Conservation (phyloP, 2,888 invertebrate species). For the Lasiommata megera region DNA sequence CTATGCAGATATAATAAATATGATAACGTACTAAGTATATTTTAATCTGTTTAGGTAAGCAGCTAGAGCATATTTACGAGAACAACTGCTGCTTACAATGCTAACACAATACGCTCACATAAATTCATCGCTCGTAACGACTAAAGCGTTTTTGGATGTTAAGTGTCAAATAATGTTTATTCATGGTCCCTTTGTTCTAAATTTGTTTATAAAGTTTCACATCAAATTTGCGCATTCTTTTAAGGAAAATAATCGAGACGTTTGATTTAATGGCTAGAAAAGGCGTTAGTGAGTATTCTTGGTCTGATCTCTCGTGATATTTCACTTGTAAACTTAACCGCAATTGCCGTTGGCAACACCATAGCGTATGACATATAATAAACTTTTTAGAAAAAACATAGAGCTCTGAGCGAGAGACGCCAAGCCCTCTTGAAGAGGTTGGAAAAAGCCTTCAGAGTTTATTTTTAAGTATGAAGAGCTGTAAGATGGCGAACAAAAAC, state of each 20-base stretch:
- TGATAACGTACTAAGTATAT: not conserved
- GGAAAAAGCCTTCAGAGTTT: no score
- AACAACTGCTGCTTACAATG: constrained; percentile 10
- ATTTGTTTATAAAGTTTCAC: not conserved
- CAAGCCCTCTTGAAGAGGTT: no score
- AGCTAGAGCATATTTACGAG: constrained; percentile 6
- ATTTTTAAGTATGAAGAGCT: no score
- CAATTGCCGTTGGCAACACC: no score
- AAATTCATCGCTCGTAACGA: constrained; percentile 10
- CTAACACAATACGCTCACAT: constrained; percentile 13
- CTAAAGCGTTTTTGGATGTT: constrained; percentile 18
- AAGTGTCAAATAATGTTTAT: constrained; percentile 17
- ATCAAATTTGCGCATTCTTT: not conserved
- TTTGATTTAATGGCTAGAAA: not conserved
- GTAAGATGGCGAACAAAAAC: no score
- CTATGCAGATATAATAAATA: not conserved
- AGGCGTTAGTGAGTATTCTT: no score
- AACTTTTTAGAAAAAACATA: no score
- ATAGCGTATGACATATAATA: no score
- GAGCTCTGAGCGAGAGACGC: no score
- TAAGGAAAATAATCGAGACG: not conserved
- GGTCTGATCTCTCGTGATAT: no score
- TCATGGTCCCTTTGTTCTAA: constrained; percentile 17
- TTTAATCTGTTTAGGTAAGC: constrained; percentile 13
- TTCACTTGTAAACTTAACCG: no score